Evolutionary conservation across 2,113 vertebrate genomes (phyloP).

Genomic region (Taurulus bubalis): DNA sequence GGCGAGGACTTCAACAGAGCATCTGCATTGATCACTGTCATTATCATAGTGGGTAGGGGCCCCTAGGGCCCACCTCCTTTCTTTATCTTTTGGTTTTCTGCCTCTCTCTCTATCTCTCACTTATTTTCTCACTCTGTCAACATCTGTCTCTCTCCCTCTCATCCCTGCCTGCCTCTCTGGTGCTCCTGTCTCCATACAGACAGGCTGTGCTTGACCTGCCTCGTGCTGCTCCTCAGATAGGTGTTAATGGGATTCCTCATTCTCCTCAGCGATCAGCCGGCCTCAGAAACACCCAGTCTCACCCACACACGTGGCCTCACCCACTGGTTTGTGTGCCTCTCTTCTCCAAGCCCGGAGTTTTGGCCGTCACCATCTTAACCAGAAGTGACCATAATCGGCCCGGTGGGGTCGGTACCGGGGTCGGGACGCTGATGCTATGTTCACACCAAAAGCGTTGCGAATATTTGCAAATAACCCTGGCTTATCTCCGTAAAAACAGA

Average conservation of each 20-base stretch:
- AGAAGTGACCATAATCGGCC: background rate
- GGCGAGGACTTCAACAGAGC: background rate
- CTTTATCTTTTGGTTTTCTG: background rate
- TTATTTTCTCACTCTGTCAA: background rate
- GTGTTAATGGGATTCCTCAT: conserved; percentile 28
- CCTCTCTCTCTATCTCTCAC: background rate
- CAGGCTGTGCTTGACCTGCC: conserved; percentile 21
- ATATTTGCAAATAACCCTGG: too few species aligned
- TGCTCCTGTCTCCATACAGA: conserved; percentile 39
- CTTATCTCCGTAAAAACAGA: too few species aligned
- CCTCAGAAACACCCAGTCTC: background rate
- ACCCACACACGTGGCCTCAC: background rate
- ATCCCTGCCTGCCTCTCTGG: background rate
- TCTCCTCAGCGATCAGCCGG: background rate
- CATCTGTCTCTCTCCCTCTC: background rate
- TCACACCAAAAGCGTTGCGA: too few species aligned
- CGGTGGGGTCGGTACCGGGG: too few species aligned
- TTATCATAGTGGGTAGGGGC: background rate
- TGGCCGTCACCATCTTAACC: too few species aligned
- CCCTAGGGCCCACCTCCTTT: background rate
- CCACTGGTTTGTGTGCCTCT: too few species aligned
- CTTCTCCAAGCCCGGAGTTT: background rate
- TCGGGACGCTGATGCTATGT: too few species aligned
- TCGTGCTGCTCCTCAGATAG: conserved; percentile 39
- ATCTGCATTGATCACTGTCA: background rate